Conservation (phyloP, 2,113 vertebrate species). For the Psilopsiagon aurifrons region DNA sequence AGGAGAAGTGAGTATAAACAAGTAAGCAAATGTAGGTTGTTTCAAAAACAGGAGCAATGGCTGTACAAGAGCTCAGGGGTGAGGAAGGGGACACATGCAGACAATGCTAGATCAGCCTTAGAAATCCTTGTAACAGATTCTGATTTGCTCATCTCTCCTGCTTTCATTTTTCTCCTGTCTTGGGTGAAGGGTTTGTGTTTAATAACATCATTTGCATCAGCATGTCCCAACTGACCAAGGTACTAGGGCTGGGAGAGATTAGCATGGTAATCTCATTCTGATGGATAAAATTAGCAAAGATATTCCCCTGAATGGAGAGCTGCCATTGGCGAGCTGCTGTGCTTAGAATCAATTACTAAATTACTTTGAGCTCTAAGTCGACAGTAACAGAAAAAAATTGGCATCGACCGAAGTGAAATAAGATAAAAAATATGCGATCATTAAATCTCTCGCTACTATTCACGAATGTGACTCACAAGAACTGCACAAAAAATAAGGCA, state of each 20-base stretch:
- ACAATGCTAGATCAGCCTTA: constrained; percentile 42
- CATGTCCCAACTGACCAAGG: constrained; percentile 89
- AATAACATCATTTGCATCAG: constrained; percentile 83
- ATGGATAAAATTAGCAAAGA: constrained; percentile 99
- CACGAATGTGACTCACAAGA: constrained; percentile 97
- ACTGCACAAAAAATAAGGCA: constrained; percentile 94
- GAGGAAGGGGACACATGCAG: neutral
- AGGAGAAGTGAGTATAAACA: neutral
- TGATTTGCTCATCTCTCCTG: constrained; percentile 46
- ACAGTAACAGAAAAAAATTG: constrained; percentile 99
- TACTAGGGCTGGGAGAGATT: constrained; percentile 85
- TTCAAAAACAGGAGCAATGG: neutral
- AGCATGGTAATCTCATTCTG: constrained; percentile 99
- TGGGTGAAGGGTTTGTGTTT: constrained; percentile 75
- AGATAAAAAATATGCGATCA: constrained; percentile 98
- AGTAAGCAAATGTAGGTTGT: neutral
- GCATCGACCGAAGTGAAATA: constrained; percentile 96
- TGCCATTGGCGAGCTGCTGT: constrained; percentile 88
- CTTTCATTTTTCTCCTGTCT: constrained; percentile 63
- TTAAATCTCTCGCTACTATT: constrained; percentile 99
- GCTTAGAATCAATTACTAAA: constrained; percentile 99
- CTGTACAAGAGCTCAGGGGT: neutral
- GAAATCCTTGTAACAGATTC: constrained; percentile 46
- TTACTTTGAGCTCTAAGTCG: constrained; percentile 99
- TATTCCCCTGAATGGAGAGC: constrained; percentile 93